Percentiles rank a stretch among this genome's conserved stretches.
Conservation (phyloP, 2,888 invertebrate genomes). For the Torymus tubicola region DNA sequence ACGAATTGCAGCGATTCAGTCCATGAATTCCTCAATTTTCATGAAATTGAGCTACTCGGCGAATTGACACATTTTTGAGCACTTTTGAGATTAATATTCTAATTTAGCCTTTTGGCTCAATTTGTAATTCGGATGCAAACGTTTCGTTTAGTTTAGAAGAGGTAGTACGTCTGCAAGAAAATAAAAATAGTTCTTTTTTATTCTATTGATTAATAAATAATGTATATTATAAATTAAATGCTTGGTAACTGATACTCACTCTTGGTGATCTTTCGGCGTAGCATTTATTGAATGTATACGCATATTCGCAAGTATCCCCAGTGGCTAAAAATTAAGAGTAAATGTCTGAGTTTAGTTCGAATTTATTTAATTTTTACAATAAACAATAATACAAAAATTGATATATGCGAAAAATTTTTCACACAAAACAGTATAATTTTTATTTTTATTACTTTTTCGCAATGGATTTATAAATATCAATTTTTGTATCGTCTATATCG, state of each 20-base stretch:
- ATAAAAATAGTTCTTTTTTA: conserved; percentile 3
- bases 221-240: neutral
- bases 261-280: conserved; percentile 69
- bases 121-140: conserved; percentile 19
- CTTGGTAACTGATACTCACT: conserved; percentile 60
- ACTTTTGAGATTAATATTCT: conserved; percentile 34
- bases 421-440: too few species aligned
- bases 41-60: conserved; percentile 41
- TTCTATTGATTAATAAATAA: neutral
- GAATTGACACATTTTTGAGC: conserved; percentile 51
- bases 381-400: neutral
- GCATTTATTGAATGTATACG: conserved; percentile 73
- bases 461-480: neutral
- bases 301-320: conserved; percentile 72
- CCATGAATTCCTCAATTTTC: conserved; percentile 31
- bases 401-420: neutral
- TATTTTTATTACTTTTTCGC: neutral
- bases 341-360: neutral
- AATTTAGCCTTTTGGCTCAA: conserved; percentile 15
- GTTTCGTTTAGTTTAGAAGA: conserved; percentile 47
- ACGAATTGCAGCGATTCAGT: conserved; percentile 44
- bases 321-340: conserved; percentile 64
- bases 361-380: neutral
- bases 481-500: conserved; percentile 1
- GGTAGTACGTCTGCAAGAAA: conserved; percentile 57